phyloP scores from a whole-genome alignment of 2,888 invertebrate genomes.

The Melinaea menophilus region DNA sequence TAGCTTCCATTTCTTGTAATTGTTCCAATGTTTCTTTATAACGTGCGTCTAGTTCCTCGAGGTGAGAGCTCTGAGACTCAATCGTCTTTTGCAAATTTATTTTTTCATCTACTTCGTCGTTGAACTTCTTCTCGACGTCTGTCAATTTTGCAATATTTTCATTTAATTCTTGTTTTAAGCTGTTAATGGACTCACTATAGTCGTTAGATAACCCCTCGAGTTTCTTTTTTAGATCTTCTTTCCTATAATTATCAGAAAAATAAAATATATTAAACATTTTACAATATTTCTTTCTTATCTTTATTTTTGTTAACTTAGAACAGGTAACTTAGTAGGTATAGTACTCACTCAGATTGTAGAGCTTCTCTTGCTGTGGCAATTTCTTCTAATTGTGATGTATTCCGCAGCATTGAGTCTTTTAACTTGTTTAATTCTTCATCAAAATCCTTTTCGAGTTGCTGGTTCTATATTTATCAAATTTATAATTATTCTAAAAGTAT shows the following conservation, averaged over 20 bases:
- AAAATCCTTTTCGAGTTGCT: slow-evolving; percentile 53
- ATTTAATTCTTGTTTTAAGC: slow-evolving; percentile 51
- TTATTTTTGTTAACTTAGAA: not conserved
- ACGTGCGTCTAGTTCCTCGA: slow-evolving; percentile 47
- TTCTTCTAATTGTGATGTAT: slow-evolving; percentile 57
- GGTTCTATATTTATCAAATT: slow-evolving; percentile 43
- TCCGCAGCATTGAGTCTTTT: slow-evolving; percentile 56
- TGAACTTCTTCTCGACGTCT: slow-evolving; percentile 55
- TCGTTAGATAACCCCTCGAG: slow-evolving; percentile 50
- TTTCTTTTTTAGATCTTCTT: slow-evolving; percentile 59
- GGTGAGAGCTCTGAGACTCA: slow-evolving; percentile 44
- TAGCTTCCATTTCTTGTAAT: slow-evolving; percentile 28
- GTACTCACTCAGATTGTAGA: slow-evolving; percentile 59
- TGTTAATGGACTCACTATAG: slow-evolving; percentile 54
- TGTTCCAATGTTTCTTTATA: slow-evolving; percentile 26
- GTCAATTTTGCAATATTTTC: slow-evolving; percentile 46
- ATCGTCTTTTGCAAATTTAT: slow-evolving; percentile 45
- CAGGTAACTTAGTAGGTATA: no score
- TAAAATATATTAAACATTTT: not conserved
- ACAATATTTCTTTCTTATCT: not conserved
- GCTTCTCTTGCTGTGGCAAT: slow-evolving; percentile 59
- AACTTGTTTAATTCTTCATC: slow-evolving; percentile 56
- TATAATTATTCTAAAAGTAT: no score
- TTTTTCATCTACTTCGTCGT: slow-evolving; percentile 47
- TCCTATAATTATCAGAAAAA: slow-evolving; percentile 41